These are phyloP conservation scores for Microhierax caerulescens DNA, from an alignment of 2,797 vertebrate species.

Conservation along the genomic window DNA sequence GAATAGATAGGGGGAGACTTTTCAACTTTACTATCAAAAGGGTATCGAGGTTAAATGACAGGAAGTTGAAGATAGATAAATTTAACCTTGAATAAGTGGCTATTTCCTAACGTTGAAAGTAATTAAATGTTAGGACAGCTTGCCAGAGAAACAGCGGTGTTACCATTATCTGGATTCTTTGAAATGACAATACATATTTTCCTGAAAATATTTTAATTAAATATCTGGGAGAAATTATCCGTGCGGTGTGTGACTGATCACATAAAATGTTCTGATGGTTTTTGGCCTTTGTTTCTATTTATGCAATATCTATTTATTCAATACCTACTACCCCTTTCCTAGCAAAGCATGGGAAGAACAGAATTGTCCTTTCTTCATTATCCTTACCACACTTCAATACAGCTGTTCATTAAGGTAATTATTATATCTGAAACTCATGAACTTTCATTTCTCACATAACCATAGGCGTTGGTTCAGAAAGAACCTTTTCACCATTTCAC, in stretches of 20 bases:
- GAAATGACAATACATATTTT: not conserved
- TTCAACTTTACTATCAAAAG: not conserved
- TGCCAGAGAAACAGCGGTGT: not conserved
- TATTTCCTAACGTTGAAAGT: not conserved
- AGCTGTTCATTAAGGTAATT: not conserved
- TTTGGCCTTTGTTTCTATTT: not conserved
- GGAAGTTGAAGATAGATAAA: slow-evolving; percentile 34
- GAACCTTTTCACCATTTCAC: not conserved
- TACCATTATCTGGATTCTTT: not conserved
- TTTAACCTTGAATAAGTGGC: not conserved
- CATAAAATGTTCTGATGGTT: not conserved
- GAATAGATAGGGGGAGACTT: slow-evolving; percentile 12
- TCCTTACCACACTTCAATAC: not conserved
- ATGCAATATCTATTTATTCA: not conserved
- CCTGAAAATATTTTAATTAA: not conserved
- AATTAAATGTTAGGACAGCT: not conserved
- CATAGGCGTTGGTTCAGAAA: not conserved
- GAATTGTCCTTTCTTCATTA: not conserved
- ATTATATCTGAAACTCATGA: not conserved
- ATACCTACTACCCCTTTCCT: not conserved
- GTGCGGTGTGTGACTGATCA: not conserved
- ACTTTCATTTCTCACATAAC: not conserved
- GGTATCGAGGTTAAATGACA: not conserved
- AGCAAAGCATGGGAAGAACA: not conserved
- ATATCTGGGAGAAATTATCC: not conserved